Evolutionary conservation across 2,888 invertebrate species (phyloP), one percentile per base, ranked within the genome.

Genomic region (Acleris sparsana): DNA sequence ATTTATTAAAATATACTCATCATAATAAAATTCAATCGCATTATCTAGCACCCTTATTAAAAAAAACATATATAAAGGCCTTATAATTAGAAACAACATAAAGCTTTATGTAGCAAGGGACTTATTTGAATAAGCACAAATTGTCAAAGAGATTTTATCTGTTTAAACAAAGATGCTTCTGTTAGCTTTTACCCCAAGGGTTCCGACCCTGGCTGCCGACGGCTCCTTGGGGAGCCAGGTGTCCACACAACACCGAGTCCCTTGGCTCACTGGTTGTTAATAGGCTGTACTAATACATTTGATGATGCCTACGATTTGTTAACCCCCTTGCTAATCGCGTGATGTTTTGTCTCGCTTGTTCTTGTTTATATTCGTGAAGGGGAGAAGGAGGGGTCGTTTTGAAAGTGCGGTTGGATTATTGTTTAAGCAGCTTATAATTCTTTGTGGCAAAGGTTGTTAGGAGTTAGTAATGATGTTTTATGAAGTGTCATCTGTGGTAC

Each of bases 131-230:
- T 92, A 88, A 91, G 87, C 90, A 84, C 86, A 92, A 91, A 92
- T 92, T 92, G 90, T 92, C 92, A 92, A 92, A 92, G 92, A 92
- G 92, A 92, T 92, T 88, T 90, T 92, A 91, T 92, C 92, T 87
- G 83, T 80, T 85, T 89, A 92, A 89, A 92, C 92, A 92, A 92
- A 92, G 89, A 85, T 82, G 87, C 75, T 88, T 86, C 86, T 90
- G 89, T 89, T 89, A 84, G 89, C 90, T 88, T 89, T 85, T 87
- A 83, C 87, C 86, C 86, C 82, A 75, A 77, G 58, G 57, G 57
- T 57, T 44, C 44, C 39, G 44, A 46, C 57, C 46, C 57, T 57
- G 18, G 20, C 25, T 51, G 33, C 65, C 60, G 44, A 7, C 29
- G 60, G 29, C 64, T 65, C 64, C 65, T 65, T 33, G 44, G 55